phyloP scores from a whole-genome alignment of 1,140 invertebrate genomes.

The Diabrotica undecimpunctata region DNA sequence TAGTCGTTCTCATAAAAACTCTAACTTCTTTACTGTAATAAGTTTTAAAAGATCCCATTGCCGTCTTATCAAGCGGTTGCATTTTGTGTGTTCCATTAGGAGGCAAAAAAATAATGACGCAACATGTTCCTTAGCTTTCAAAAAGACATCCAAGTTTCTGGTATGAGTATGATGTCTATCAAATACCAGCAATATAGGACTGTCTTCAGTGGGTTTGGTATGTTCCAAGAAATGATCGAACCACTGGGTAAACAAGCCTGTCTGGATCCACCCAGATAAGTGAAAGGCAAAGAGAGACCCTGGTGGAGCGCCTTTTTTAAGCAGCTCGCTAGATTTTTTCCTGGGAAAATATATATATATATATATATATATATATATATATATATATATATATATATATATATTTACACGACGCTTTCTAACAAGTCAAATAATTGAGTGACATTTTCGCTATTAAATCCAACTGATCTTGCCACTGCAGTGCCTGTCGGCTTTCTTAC shows the following conservation, averaged over 20 bases:
- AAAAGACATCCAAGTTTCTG: constrained; percentile 37
- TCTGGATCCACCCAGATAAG: constrained; percentile 32
- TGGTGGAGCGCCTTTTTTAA: no score
- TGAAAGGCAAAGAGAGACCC: not conserved
- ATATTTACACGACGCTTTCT: not conserved
- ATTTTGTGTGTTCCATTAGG: constrained; percentile 41
- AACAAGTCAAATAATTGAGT: not conserved
- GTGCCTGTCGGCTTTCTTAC: not conserved
- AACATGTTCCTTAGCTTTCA: constrained; percentile 30
- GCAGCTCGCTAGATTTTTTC: not conserved
- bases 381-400: not conserved
- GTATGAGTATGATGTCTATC: constrained; percentile 36
- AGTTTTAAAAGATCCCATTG: not conserved
- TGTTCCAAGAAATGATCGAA: constrained; percentile 34
- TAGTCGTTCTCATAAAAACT: not conserved
- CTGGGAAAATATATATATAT: not conserved
- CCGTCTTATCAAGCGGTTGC: constrained; percentile 41
- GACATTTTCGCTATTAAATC: not conserved
- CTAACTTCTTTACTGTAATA: not conserved
- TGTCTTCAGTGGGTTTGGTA: constrained; percentile 21
- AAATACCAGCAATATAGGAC: constrained; percentile 34
- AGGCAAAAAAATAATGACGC: constrained; percentile 36
- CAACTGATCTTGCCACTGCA: not conserved
- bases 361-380: not conserved
- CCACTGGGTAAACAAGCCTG: constrained; percentile 34